Conservation (phyloP, 1,140 invertebrate genomes). For the Lutraria rhynchaena region DNA sequence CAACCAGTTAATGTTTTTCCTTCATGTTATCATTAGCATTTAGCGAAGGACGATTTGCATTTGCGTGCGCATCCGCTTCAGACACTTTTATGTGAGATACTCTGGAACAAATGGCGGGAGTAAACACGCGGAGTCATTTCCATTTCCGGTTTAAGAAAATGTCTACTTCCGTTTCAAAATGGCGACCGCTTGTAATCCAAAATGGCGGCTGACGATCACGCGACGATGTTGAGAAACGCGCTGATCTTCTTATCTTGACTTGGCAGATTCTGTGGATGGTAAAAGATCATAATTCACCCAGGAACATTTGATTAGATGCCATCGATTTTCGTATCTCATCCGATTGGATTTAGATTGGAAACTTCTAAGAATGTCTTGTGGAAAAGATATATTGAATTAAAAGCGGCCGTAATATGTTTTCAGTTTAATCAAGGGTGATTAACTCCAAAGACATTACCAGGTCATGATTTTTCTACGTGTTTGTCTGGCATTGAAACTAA, state of each 20-base stretch:
- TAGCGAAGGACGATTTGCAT: slow-evolving; percentile 15
- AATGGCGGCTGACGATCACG: slow-evolving; percentile 28
- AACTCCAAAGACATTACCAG: slow-evolving; percentile 23
- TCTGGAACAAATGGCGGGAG: slow-evolving; percentile 48
- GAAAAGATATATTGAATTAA: slow-evolving; percentile 61
- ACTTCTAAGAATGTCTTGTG: slow-evolving; percentile 42
- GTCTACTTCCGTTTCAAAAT: slow-evolving; percentile 55
- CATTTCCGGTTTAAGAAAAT: slow-evolving; percentile 54
- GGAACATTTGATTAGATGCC: slow-evolving; percentile 55
- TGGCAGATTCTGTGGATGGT: slow-evolving; percentile 30
- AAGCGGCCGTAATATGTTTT: slow-evolving; percentile 37
- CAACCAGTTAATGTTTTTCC: slow-evolving; percentile 32
- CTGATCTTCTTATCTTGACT: slow-evolving; percentile 53
- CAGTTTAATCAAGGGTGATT: slow-evolving; percentile 31
- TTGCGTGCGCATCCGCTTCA: slow-evolving; percentile 7
- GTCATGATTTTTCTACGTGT: background rate
- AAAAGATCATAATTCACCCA: slow-evolving; percentile 46
- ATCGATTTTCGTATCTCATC: slow-evolving; percentile 58
- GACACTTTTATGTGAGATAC: slow-evolving; percentile 19
- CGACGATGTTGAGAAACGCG: slow-evolving; percentile 17
- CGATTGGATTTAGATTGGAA: slow-evolving; percentile 57
- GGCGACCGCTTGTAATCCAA: slow-evolving; percentile 46
- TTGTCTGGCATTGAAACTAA: too few relatives aligned
- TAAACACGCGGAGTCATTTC: slow-evolving; percentile 39
- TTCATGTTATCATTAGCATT: slow-evolving; percentile 20